Evolutionary conservation across 2,888 invertebrate species (phyloP).

Genomic region (Craniophora ligustri): DNA sequence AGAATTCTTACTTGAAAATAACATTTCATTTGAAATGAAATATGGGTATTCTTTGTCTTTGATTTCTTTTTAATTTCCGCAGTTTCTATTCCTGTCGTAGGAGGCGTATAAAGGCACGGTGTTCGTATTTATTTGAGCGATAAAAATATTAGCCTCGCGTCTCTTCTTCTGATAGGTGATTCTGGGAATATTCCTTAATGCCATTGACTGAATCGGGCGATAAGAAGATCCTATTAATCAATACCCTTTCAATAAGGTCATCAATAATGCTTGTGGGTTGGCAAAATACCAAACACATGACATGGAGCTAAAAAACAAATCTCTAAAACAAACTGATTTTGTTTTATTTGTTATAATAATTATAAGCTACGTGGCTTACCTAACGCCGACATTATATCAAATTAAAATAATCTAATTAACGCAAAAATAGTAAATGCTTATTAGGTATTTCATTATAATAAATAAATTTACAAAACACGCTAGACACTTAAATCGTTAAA

Average conservation of each 20-base stretch:
- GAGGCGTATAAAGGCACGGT: background rate
- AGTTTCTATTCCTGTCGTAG: background rate
- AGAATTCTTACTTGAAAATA: background rate
- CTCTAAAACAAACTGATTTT: background rate
- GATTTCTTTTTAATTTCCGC: background rate
- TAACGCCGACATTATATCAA: too few species aligned
- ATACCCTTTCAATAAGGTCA: too few species aligned
- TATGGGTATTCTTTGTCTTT: background rate
- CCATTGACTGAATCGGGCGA: background rate
- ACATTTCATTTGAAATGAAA: background rate
- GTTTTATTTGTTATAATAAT: background rate
- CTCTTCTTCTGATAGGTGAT: too few species aligned
- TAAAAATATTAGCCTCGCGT: too few species aligned
- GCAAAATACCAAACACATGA: too few species aligned
- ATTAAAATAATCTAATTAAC: background rate
- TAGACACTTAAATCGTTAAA: conserved; percentile 8
- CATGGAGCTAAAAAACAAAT: too few species aligned
- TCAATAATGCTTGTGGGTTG: too few species aligned
- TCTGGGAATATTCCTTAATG: background rate
- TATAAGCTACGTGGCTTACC: background rate
- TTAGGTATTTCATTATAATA: background rate
- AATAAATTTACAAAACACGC: background rate
- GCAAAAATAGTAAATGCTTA: background rate
- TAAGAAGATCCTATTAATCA: too few species aligned
- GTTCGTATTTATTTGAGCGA: background rate